Evolutionary conservation across 2,888 invertebrate species (phyloP).

Genomic region (Pristionchus mayeri): DNA sequence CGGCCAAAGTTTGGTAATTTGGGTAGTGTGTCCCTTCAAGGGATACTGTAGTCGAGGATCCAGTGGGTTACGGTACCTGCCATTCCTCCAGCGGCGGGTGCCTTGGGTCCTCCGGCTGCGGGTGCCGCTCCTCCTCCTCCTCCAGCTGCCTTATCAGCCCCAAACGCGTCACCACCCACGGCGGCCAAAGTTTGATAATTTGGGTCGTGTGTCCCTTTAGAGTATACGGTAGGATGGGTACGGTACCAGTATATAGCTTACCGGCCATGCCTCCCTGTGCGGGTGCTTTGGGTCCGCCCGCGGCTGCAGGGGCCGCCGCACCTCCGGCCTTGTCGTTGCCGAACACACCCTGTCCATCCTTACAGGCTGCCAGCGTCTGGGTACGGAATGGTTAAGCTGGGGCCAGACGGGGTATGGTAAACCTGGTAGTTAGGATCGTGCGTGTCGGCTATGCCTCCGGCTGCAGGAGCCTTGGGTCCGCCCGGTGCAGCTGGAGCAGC

Average conservation of each 20-base stretch:
- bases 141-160: too few relatives aligned
- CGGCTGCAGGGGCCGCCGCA: too few relatives aligned
- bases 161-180: too few relatives aligned
- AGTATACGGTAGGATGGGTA: too few relatives aligned
- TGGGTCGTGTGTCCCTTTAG: too few relatives aligned
- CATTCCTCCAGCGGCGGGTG: not conserved
- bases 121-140: too few relatives aligned
- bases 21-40: slow-evolving; percentile 13
- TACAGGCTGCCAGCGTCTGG: slow-evolving; percentile 13
- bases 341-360: slow-evolving; percentile 45
- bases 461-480: slow-evolving; percentile 12
- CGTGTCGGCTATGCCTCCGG: not conserved
- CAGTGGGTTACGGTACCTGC: not conserved
- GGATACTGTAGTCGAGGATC: not conserved
- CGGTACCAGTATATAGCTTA: too few relatives aligned
- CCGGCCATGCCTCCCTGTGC: too few relatives aligned
- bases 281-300: too few relatives aligned
- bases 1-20: slow-evolving; percentile 28
- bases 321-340: slow-evolving; percentile 43
- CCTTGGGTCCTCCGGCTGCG: not conserved
- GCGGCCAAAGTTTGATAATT: too few relatives aligned
- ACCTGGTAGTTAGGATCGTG: slow-evolving; percentile 16
- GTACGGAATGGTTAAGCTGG: too few relatives aligned
- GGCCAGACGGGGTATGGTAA: too few relatives aligned
- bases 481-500: not conserved